Conservation (phyloP, 1,140 invertebrate species). For the Drosophila nannoptera region DNA sequence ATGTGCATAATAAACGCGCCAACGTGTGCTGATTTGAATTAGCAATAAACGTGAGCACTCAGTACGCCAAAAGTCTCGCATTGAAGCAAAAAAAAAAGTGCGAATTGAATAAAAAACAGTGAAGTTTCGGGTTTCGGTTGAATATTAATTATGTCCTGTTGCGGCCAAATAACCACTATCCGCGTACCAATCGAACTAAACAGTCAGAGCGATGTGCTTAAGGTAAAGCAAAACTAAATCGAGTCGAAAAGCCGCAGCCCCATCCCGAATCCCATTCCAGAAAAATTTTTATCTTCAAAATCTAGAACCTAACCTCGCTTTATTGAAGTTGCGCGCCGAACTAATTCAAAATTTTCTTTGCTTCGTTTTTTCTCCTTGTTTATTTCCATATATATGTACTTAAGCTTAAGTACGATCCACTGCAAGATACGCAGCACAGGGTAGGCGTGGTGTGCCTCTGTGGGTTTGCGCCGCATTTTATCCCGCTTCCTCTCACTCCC, state of each 20-base stretch:
- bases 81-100: constrained; percentile 14
- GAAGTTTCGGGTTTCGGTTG: neutral
- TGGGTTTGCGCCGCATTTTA: constrained; percentile 36
- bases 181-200: constrained; percentile 86
- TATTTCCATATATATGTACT: constrained; percentile 21
- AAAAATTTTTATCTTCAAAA: neutral
- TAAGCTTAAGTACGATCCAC: constrained; percentile 76
- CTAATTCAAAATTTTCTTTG: constrained; percentile 53
- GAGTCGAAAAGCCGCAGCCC: neutral
- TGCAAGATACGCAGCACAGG: constrained; percentile 67
- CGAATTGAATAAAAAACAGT: constrained; percentile 33
- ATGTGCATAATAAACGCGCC: constrained; percentile 66
- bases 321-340: constrained; percentile 33
- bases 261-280: neutral
- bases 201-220: constrained; percentile 88
- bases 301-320: constrained; percentile 37
- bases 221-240: constrained; percentile 81
- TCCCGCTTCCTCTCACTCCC: too few relatives aligned
- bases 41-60: constrained; percentile 25
- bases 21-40: constrained; percentile 49
- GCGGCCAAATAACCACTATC: constrained; percentile 83
- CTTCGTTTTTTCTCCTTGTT: constrained; percentile 34
- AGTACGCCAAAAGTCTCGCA: constrained; percentile 14
- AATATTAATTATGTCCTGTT: constrained; percentile 82
- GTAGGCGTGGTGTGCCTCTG: constrained; percentile 62